Percentiles rank a stretch among this genome's conserved stretches.
These are phyloP conservation scores for Decapterus maruadsi DNA, from an alignment of 2,797 vertebrate genomes.

Conservation along the genomic window DNA sequence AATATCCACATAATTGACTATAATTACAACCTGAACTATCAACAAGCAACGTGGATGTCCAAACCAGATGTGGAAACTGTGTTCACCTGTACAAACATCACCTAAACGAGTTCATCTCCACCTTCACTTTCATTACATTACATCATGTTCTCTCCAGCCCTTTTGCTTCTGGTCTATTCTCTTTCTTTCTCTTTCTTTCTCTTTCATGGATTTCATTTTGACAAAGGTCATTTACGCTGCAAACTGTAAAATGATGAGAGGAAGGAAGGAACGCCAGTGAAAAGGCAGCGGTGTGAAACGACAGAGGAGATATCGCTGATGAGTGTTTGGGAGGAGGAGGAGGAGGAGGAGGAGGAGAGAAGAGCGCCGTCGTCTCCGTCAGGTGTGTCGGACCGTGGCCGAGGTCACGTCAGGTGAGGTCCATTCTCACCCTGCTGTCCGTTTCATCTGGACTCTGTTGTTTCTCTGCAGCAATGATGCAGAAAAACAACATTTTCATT, in stretches of 20 bases:
- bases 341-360: neutral
- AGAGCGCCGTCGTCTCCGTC: neutral
- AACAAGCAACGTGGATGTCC: neutral
- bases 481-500: neutral
- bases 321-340: neutral
- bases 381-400: neutral
- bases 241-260: conserved; percentile 18
- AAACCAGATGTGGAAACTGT: neutral
- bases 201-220: conserved; percentile 34
- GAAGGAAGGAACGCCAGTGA: conserved; percentile 25
- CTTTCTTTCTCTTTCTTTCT: neutral
- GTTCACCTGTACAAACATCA: neutral
- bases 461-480: neutral
- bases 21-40: too few species aligned
- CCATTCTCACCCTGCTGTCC: neutral
- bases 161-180: conserved; percentile 13
- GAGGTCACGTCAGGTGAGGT: conserved; percentile 1
- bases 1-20: too few species aligned
- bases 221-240: conserved; percentile 55
- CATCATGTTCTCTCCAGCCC: conserved; percentile 44
- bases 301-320: neutral
- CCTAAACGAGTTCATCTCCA: neutral
- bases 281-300: neutral
- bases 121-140: conserved; percentile 54
- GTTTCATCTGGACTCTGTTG: neutral